Base-by-base conservation (phyloP, 2,113 vertebrate species). In the Ifrita kowaldi region DNA sequence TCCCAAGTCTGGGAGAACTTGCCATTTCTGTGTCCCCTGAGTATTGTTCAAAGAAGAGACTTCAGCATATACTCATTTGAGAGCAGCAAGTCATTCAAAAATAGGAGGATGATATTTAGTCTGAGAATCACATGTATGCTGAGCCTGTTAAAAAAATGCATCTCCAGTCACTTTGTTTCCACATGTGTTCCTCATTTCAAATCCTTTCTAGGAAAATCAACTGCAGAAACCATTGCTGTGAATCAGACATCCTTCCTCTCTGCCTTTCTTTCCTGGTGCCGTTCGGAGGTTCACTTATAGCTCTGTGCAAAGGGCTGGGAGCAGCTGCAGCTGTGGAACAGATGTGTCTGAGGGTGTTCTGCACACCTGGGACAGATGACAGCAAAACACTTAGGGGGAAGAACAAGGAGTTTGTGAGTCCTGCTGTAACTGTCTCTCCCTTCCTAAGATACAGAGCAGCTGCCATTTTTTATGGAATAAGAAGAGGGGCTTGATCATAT, bases 1-100 rank as follows among this genome's bases (percentile, higher is more conserved):
- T 94, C 86, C 68, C 73, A 96, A 85, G 57, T 94, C 95, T 96
- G 91, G 89, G 92, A 96, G 5, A 95, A 53, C 23, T 84, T 97
- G 89, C 93, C 94, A 92, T 85, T 97, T 93, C 92, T 90, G 37
- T 84, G 76, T 71, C 87, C 57, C 67, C 69, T 94, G 87, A 86
- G 93, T 97, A 89, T 92, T 83, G 44, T 92, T 71, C 94, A 97
- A 96, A 93, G 41, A 93, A 67, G 73, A 84, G 78, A 89, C 84
- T 85, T 95, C 59, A 95, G 39, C 26, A 59, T 26, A 65, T 21
- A 91, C 23, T 94, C 10, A 16, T 92, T 81, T 88, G 56, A 97
- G 44, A 94, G 70, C 49, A 91, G 63, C 70, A 97, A 95, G 63
- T 62, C 30, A 85, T 94, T 87, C 32, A 79, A 91, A 96, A 96